A percentile compares a stretch with the other conserved stretches of the same genome.
Evolutionary conservation across 1,140 invertebrate genomes (phyloP).

Genomic region (Saccostrea cuccullata): DNA sequence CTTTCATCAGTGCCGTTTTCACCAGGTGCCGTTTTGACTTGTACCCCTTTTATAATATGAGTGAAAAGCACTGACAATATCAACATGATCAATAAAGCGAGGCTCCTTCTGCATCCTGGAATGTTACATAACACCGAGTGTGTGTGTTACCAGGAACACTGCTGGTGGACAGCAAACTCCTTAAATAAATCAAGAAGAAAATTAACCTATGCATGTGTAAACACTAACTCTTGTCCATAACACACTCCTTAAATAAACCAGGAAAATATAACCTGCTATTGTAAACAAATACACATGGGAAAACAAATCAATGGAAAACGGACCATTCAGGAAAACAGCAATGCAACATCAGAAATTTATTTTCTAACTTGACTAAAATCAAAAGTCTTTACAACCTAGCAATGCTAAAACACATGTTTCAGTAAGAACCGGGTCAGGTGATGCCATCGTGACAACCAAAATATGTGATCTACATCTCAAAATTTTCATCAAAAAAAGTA

Average conservation of each 20-base stretch:
- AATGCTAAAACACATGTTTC: no score
- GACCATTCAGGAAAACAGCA: background rate
- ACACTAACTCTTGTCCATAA: constrained; percentile 63
- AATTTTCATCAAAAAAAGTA: background rate
- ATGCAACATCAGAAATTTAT: no score
- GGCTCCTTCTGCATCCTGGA: no score
- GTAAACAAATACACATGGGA: background rate
- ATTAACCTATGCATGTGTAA: constrained; percentile 76
- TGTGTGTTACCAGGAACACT: constrained; percentile 71
- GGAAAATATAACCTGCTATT: background rate
- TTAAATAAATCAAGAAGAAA: no score
- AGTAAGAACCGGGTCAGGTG: background rate
- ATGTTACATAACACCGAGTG: no score
- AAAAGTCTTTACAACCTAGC: no score
- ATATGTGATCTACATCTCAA: background rate
- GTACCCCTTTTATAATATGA: no score
- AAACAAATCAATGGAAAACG: background rate
- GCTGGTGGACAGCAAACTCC: constrained; percentile 65
- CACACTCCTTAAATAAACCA: constrained; percentile 51
- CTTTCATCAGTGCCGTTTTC: no score
- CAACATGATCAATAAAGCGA: no score
- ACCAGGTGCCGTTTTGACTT: no score
- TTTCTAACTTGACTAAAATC: no score
- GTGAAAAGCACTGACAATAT: no score
- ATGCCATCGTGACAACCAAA: background rate